These are phyloP conservation scores for Leptinotarsa haldemani DNA, from an alignment of 2,888 invertebrate species.

Conservation along the genomic window DNA sequence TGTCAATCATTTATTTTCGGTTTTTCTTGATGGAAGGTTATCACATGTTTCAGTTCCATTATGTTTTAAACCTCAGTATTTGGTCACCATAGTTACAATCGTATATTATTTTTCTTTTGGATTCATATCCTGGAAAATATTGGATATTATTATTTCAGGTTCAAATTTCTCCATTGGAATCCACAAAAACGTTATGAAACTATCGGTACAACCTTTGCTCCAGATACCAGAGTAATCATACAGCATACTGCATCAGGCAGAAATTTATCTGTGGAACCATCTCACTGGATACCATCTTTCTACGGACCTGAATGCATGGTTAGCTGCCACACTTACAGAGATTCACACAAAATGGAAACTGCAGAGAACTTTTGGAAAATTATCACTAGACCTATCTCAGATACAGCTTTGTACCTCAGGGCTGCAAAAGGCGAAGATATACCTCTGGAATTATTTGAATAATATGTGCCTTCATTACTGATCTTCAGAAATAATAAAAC, in stretches of 20 bases:
- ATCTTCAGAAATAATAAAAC: too few relatives aligned
- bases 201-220: slow-evolving; percentile 55
- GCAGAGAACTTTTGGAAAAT: slow-evolving; percentile 59
- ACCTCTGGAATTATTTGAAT: slow-evolving; percentile 52
- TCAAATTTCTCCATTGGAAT: slow-evolving; percentile 61
- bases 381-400: slow-evolving; percentile 48
- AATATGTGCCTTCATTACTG: slow-evolving; percentile 5
- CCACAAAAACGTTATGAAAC: slow-evolving; percentile 57
- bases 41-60: too few relatives aligned
- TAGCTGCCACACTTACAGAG: slow-evolving; percentile 55
- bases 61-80: too few relatives aligned
- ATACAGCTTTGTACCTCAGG: slow-evolving; percentile 56
- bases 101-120: too few relatives aligned
- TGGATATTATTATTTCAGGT: slow-evolving; percentile 43
- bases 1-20: too few relatives aligned
- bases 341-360: slow-evolving; percentile 58
- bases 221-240: slow-evolving; percentile 58
- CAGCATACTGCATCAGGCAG: slow-evolving; percentile 62
- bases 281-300: slow-evolving; percentile 61
- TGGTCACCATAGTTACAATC: too few relatives aligned
- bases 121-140: too few relatives aligned
- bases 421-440: slow-evolving; percentile 60
- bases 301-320: slow-evolving; percentile 56
- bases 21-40: too few relatives aligned
- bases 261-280: slow-evolving; percentile 59